A percentile compares a stretch with the other conserved stretches of the same genome.
These are phyloP conservation scores for Drosophila phalerata DNA, from an alignment of 2,888 invertebrate species.

Conservation along the genomic window DNA sequence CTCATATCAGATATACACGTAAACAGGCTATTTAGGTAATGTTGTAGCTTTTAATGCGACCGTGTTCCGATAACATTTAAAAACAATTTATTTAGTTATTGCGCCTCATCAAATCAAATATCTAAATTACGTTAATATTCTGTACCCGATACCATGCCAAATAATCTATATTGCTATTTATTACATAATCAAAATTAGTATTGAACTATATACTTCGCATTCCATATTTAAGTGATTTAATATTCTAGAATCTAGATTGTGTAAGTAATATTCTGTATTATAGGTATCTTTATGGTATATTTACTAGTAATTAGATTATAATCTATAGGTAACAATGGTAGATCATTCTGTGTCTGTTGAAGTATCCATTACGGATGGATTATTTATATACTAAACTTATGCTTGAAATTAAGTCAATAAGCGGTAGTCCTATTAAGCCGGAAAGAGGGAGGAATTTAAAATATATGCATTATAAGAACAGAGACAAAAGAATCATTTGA, in stretches of 20 bases:
- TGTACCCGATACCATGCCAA: no score
- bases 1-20: neutral
- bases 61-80: constrained; percentile 2
- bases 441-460: neutral
- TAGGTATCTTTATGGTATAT: no score
- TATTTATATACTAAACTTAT: neutral
- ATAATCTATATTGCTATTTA: no score
- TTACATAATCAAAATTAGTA: no score
- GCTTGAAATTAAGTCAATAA: constrained; percentile 6
- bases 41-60: neutral
- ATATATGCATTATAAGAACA: neutral
- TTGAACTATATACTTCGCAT: no score
- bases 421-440: neutral
- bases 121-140: no score
- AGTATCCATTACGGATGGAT: neutral
- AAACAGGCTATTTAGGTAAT: neutral
- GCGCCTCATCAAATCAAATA: no score
- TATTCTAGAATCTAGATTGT: no score
- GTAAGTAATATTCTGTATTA: no score
- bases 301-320: neutral
- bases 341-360: no score
- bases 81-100: no score
- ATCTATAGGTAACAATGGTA: neutral
- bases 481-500: constrained; percentile 72
- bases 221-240: no score